Base-by-base conservation (phyloP, 2,797 vertebrate genomes). In the Mormyrus hasselquistii region DNA sequence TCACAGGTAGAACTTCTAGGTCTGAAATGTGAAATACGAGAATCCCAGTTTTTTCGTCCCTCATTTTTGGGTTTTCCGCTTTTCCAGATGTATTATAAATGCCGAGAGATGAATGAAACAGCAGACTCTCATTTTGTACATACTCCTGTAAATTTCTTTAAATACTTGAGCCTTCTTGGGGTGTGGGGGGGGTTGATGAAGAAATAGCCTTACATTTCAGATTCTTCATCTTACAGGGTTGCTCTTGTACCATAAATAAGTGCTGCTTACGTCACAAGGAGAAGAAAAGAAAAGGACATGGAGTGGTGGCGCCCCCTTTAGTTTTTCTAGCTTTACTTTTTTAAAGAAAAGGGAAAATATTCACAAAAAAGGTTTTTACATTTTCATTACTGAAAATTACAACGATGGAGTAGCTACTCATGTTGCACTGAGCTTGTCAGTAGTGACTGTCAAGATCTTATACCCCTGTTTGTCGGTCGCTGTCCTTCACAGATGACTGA, bases 151-250 rank as follows among this genome's bases (percentile, higher is more conserved):
- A 98, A 99, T 99, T 97, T 97, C 97, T 98, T 99, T 97, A 98
- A 98, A 99, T 99, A 99, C 97, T 99, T 99, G 98, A 99, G 98
- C 97, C 98, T 99, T 98, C 97, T 95, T 96, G 92, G 92, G 94
- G 94, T 93, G 92, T 91, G 93, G 93, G 91, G 93, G 93, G 95
- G 95, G 92, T 93, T 95, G 98, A 99, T 99, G 98, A 99, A 99
- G 98, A 99, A 99, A 96, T 97, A 99, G 98, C 98, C 98, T 99
- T 99, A 99, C 97, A 96, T 97, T 98, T 98, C 97, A 96, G 96
- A 98, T 99, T 99, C 98, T 99, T 99, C 98, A 98, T 98, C 97
- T 93, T 97, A 98, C 98, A 99, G 98, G 98, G 98, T 99, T 97
- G 96, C 97, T 99, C 98, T 98, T 97, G 97, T 98, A 96, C 97